phyloP scores from a whole-genome alignment of 1,140 invertebrate genomes.

The Ectropis grisescens region DNA sequence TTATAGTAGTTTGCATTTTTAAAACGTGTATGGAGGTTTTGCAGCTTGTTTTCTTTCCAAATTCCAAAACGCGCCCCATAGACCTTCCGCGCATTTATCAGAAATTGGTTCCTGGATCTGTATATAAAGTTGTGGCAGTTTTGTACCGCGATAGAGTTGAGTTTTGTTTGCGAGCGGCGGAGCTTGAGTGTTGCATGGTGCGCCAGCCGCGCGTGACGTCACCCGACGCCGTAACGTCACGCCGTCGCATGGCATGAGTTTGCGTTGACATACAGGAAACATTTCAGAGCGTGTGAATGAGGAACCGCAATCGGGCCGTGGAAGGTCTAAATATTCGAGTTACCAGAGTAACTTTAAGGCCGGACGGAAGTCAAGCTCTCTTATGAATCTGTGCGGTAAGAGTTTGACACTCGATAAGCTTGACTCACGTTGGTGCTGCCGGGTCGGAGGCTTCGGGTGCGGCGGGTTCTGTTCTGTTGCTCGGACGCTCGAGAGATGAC shows the following conservation, averaged over 20 bases:
- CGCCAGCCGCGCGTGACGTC: slow-evolving; percentile 6
- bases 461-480: slow-evolving; percentile 48
- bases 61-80: slow-evolving; percentile 34
- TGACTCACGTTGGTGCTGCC: slow-evolving; percentile 43
- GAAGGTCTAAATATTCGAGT: slow-evolving; percentile 85
- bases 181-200: slow-evolving; percentile 29
- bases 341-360: slow-evolving; percentile 85
- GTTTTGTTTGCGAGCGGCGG: slow-evolving; percentile 38
- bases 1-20: slow-evolving; percentile 45
- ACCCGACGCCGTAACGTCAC: slow-evolving; percentile 1
- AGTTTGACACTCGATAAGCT: slow-evolving; percentile 53
- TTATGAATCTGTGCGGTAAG: slow-evolving; percentile 96
- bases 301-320: slow-evolving; percentile 81
- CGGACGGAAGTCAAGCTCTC: slow-evolving; percentile 90
- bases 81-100: slow-evolving; percentile 59
- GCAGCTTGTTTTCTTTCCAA: slow-evolving; percentile 40
- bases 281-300: slow-evolving; percentile 74
- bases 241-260: slow-evolving; percentile 27
- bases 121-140: slow-evolving; percentile 21
- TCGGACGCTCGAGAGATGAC: slow-evolving; percentile 15
- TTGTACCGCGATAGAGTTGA: slow-evolving; percentile 31
- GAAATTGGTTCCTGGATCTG: slow-evolving; percentile 38
- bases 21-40: slow-evolving; percentile 24
- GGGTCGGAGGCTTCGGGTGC: slow-evolving; percentile 41
- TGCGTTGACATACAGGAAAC: slow-evolving; percentile 42